Evolutionary conservation across 2,888 invertebrate species (phyloP).

Genomic region (Caenorhabditis zanzibari): DNA sequence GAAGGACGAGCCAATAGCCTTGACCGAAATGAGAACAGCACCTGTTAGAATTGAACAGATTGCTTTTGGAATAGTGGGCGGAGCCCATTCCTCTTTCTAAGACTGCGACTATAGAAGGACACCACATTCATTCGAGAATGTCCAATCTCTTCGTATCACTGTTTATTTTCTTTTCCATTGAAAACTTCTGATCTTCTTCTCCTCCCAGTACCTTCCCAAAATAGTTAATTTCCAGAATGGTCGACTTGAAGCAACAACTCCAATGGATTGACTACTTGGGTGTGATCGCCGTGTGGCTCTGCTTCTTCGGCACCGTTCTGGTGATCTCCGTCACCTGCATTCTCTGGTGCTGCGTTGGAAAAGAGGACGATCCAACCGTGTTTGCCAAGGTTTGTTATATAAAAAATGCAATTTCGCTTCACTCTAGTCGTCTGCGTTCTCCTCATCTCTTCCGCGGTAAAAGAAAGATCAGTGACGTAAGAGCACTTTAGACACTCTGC

Average conservation of each 20-base stretch:
- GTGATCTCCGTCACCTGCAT: constrained; percentile 84
- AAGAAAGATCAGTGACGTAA: constrained; percentile 55
- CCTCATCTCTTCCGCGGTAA: constrained; percentile 9
- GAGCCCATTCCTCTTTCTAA: not conserved
- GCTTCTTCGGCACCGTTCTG: constrained; percentile 78
- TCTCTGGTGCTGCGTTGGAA: constrained; percentile 86
- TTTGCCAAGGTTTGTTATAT: constrained; percentile 79
- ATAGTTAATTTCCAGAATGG: constrained; percentile 67
- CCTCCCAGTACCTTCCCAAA: not conserved
- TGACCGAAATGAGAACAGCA: not conserved
- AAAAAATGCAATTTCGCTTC: constrained; percentile 22
- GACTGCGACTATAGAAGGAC: not conserved
- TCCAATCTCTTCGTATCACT: too few species aligned
- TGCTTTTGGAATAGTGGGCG: too few species aligned
- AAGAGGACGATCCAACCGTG: constrained; percentile 81
- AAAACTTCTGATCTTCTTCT: not conserved
- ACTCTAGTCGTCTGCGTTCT: constrained; percentile 13
- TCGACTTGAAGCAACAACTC: constrained; percentile 82
- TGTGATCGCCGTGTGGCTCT: constrained; percentile 80
- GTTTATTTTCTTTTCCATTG: not conserved
- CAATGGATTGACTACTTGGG: constrained; percentile 83
- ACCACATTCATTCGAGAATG: too few species aligned
- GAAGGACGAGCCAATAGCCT: constrained; percentile 4
- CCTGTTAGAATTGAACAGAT: not conserved
- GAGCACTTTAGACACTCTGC: constrained; percentile 24